A percentile compares a stretch with the other conserved stretches of the same genome.
Conservation (phyloP, 2,888 invertebrate genomes). For the Chrysodeixis includens region DNA sequence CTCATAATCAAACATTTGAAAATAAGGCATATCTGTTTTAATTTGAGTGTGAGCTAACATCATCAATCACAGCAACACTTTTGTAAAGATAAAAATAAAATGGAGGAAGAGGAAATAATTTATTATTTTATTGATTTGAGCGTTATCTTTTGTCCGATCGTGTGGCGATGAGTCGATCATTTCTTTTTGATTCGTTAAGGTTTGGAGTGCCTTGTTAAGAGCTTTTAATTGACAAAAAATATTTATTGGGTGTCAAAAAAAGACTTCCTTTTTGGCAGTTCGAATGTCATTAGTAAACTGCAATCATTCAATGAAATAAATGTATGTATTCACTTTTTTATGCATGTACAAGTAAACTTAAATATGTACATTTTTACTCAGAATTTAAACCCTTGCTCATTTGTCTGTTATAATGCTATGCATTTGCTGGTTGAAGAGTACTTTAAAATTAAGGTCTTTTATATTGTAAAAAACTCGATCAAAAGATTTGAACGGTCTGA, state of each 20-base stretch:
- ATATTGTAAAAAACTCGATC: constrained; percentile 57
- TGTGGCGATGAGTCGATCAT: constrained; percentile 76
- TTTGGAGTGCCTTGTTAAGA: constrained; percentile 68
- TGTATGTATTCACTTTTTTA: too few species aligned
- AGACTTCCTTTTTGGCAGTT: constrained; percentile 30
- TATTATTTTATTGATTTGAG: constrained; percentile 87
- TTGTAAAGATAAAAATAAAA: constrained; percentile 80
- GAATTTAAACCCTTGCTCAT: not conserved
- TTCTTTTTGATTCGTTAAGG: constrained; percentile 75
- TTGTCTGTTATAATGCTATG: constrained; percentile 22
- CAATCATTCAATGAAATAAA: constrained; percentile 39
- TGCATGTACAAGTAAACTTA: not conserved
- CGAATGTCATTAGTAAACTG: constrained; percentile 38
- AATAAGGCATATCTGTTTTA: constrained; percentile 57
- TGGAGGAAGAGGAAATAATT: constrained; percentile 83
- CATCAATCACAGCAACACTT: constrained; percentile 87
- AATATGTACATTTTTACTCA: too few species aligned
- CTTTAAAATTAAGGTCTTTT: constrained; percentile 38
- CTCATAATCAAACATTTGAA: constrained; percentile 46
- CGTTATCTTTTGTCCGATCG: constrained; percentile 85
- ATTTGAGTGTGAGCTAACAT: constrained; percentile 64
- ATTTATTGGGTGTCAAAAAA: constrained; percentile 41
- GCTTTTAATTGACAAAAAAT: constrained; percentile 62
- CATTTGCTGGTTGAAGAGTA: constrained; percentile 37
- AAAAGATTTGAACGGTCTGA: constrained; percentile 69